A percentile compares a stretch with the other conserved stretches of the same genome.
Conservation (phyloP, 2,888 invertebrate species). For the Ormyrus rosae region DNA sequence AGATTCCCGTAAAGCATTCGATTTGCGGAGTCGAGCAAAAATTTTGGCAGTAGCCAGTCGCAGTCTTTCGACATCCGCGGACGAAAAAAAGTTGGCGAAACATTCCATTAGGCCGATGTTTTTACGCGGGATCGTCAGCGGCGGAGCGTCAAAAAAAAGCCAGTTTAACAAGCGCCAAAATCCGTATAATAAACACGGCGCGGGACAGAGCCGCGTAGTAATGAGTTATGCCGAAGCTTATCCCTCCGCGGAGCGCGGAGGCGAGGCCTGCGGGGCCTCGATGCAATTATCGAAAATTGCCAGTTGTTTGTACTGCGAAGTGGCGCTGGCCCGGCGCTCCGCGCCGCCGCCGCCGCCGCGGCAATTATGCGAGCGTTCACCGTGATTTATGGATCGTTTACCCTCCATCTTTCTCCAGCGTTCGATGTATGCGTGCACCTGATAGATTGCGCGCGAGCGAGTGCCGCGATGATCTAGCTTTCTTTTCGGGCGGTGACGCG, state of each 20-base stretch:
- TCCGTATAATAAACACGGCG: slow-evolving; percentile 39
- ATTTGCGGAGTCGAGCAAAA: no score
- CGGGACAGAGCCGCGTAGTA: not conserved
- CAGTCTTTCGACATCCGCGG: not conserved
- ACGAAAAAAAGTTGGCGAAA: not conserved
- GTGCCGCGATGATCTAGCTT: slow-evolving; percentile 2
- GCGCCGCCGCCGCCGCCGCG: slow-evolving; percentile 28
- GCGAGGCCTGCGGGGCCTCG: slow-evolving; percentile 3
- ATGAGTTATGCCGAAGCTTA: not conserved
- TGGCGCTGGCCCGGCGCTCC: slow-evolving; percentile 19
- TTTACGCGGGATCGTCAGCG: no score
- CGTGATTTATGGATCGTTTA: slow-evolving; percentile 51
- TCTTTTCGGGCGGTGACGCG: slow-evolving; percentile 1
- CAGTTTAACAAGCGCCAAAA: slow-evolving; percentile 9
- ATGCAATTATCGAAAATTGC: slow-evolving; percentile 57
- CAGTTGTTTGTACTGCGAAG: slow-evolving; percentile 51
- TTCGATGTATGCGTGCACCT: not conserved
- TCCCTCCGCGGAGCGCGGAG: not conserved
- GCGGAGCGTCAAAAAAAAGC: no score
- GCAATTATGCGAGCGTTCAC: slow-evolving; percentile 54
- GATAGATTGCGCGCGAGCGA: not conserved
- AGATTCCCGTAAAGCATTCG: no score
- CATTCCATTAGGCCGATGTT: not conserved
- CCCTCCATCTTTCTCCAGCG: slow-evolving; percentile 17
- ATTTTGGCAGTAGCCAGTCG: not conserved